phyloP scores from a whole-genome alignment of 2,888 invertebrate genomes.

The Callosobruchus maculatus region DNA sequence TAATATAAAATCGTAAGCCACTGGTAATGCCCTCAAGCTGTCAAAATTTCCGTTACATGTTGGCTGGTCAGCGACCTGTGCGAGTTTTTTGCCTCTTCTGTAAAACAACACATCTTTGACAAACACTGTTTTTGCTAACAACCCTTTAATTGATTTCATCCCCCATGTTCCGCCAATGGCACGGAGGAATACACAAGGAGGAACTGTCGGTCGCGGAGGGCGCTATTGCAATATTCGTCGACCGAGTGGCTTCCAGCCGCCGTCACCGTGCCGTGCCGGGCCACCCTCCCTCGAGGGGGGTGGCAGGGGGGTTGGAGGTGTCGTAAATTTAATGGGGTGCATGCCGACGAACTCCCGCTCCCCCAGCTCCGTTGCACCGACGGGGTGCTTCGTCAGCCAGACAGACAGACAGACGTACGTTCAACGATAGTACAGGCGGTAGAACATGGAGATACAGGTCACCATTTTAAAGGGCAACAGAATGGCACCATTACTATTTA shows the following conservation, averaged over 20 bases:
- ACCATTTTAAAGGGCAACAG: too few species aligned
- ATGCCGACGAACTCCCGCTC: neutral
- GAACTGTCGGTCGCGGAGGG: neutral
- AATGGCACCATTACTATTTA: too few species aligned
- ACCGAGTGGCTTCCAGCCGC: neutral
- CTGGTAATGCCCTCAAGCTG: too few species aligned
- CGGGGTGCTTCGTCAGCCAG: neutral
- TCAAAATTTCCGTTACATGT: too few species aligned
- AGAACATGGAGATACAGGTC: too few species aligned
- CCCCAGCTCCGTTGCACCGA: neutral
- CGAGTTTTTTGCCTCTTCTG: too few species aligned
- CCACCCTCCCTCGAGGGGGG: too few species aligned
- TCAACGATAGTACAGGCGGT: neutral
- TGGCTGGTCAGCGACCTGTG: too few species aligned
- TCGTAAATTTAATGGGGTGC: neutral
- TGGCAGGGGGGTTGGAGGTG: neutral
- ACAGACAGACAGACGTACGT: neutral
- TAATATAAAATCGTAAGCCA: too few species aligned
- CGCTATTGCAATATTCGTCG: neutral
- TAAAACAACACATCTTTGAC: too few species aligned
- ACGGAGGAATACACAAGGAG: neutral
- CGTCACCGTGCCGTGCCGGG: neutral
- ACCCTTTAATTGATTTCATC: too few species aligned
- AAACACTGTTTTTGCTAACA: too few species aligned
- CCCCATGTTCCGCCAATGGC: neutral